Conservation (phyloP, 2,797 vertebrate genomes). For the Rachycentron canadum region DNA sequence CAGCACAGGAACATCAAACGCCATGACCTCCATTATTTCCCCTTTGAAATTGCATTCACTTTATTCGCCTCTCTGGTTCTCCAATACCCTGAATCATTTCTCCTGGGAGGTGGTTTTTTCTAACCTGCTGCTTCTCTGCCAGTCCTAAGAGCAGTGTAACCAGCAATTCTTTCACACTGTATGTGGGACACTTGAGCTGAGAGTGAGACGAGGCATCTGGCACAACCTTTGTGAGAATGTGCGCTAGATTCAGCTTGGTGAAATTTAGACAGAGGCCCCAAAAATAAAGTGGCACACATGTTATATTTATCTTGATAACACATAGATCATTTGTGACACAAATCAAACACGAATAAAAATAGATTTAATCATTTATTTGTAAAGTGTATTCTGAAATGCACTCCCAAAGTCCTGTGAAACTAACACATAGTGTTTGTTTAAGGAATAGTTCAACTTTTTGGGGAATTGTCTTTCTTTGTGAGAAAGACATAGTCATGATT, state of each 20-base stretch:
- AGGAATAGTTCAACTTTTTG: not conserved
- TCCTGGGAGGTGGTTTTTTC: slow-evolving; percentile 76
- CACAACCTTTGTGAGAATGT: slow-evolving; percentile 68
- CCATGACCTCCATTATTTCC: slow-evolving; percentile 83
- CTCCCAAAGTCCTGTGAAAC: not conserved
- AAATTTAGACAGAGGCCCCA: slow-evolving; percentile 63
- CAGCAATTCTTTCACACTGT: slow-evolving; percentile 75
- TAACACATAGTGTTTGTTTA: not conserved
- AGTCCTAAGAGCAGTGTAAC: slow-evolving; percentile 74
- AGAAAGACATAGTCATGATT: not conserved
- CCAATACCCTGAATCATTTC: slow-evolving; percentile 82
- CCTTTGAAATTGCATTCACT: slow-evolving; percentile 84
- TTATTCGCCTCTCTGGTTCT: slow-evolving; percentile 77
- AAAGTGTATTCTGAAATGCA: slow-evolving; percentile 28
- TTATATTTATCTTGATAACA: slow-evolving; percentile 73
- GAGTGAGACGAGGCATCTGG: slow-evolving; percentile 74
- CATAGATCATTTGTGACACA: slow-evolving; percentile 43
- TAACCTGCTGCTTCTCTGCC: slow-evolving; percentile 79
- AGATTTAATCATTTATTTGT: slow-evolving; percentile 41
- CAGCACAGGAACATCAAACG: slow-evolving; percentile 78
- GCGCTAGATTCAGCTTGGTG: slow-evolving; percentile 59
- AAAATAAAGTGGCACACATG: slow-evolving; percentile 72
- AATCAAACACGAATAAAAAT: slow-evolving; percentile 46
- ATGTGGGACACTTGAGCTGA: slow-evolving; percentile 83
- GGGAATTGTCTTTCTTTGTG: slow-evolving; percentile 21